Base-by-base conservation (phyloP, 2,113 vertebrate species). In the Tyrannus savana region DNA sequence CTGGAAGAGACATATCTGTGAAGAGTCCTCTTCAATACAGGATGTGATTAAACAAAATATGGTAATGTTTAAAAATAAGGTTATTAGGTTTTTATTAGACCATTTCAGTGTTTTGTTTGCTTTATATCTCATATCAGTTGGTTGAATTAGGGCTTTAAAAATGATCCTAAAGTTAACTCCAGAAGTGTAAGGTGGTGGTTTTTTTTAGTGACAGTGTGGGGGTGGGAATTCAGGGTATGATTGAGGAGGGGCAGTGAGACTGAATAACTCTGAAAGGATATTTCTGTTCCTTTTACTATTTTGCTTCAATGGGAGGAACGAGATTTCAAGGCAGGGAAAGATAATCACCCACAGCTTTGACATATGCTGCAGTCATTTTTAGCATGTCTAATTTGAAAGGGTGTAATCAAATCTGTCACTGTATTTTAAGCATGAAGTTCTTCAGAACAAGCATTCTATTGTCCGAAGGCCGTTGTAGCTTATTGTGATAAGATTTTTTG, bases 1-100 rank as follows among this genome's bases (percentile, higher is more conserved):
- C 94, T 97, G 98, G 87, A 91, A 80, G 42, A 97, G 97, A 56
- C 98, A 99, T 60, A 97, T 96, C 89, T 99, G 99, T 91, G 98
- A 98, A 52, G 99, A 99, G 79, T 97, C 63, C 50, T 19, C 90
- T 41, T 90, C 87, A 0, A 35, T 64, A 33, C 96, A 94, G 2
- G 94, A 98, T 90, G 97, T 99, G 14, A 94, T 99, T 82, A 98
- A 98, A 39, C 98, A 98, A 49, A 96, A 97, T 60, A 96, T 98
- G 99, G 99, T 99, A 82, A 96, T 95, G 35, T 93, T 95, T 87
- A 87, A 95, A 94, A 96, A 90, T 94, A 77, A 82, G 21, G 23
- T 69, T 76, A 77, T 88, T 81, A 39, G 41, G 14, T 11, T 95
- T 89, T 96, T 92, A 88, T 95, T 95, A 81, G 93, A 96, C 78